A percentile compares a stretch with the other conserved stretches of the same genome.
These are phyloP conservation scores for Guaruba guarouba DNA, from an alignment of 2,113 vertebrate genomes.

Conservation along the genomic window DNA sequence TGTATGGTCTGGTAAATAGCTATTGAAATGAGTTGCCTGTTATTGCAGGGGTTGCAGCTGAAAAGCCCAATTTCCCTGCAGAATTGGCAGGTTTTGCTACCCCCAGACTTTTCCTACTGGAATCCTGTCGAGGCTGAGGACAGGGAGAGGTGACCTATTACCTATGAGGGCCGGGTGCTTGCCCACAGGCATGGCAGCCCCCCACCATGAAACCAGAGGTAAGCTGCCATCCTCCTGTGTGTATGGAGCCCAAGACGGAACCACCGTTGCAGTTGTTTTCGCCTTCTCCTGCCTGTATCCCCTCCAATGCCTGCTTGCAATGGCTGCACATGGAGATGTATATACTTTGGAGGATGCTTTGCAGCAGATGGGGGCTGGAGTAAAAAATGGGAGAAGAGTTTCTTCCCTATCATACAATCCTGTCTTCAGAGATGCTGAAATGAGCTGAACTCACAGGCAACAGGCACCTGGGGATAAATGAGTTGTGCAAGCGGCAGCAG, in stretches of 20 bases:
- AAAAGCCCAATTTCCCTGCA: not conserved
- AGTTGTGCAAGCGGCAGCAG: not conserved
- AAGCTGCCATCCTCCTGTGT: accelerated
- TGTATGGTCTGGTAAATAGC: slow-evolving; percentile 58
- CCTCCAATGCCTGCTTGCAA: accelerated
- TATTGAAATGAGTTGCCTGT: slow-evolving; percentile 9
- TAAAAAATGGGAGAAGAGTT: not conserved
- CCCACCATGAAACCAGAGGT: not conserved
- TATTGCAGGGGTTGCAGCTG: not conserved
- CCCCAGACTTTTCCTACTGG: not conserved
- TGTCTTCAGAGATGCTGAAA: not conserved
- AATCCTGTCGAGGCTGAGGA: not conserved
- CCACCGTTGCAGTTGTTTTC: accelerated
- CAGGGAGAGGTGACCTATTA: not conserved
- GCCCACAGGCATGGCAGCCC: not conserved
- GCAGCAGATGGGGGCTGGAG: not conserved
- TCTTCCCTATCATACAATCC: not conserved
- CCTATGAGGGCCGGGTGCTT: accelerated
- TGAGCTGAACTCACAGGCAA: not conserved
- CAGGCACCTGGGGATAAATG: not conserved
- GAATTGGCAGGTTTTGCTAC: not conserved
- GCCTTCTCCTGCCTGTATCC: not conserved
- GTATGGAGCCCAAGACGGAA: accelerated
- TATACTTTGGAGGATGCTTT: not conserved
- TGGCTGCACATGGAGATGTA: not conserved